Percentiles rank a stretch among this genome's conserved stretches.
Evolutionary conservation across 2,113 vertebrate genomes (phyloP).

Genomic region (Rhineura floridana): DNA sequence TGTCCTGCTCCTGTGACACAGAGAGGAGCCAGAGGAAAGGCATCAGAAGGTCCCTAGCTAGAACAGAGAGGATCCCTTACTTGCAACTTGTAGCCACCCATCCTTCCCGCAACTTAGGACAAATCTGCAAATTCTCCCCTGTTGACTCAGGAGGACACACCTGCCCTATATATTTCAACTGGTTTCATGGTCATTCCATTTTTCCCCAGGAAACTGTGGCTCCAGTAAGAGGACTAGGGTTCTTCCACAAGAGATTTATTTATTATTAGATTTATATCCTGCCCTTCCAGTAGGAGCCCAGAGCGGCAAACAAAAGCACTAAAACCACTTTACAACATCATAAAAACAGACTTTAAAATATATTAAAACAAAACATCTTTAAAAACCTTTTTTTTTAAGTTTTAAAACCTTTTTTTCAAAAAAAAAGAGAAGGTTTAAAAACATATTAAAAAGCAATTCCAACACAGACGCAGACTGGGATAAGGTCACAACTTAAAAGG

Average conservation of each 20-base stretch:
- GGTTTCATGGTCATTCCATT: background rate
- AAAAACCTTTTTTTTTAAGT: no score
- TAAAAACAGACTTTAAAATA: no score
- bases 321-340: no score
- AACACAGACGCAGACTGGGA: no score
- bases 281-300: no score
- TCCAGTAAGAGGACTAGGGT: background rate
- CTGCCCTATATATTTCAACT: background rate
- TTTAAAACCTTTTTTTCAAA: no score
- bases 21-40: background rate
- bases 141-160: background rate
- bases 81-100: background rate
- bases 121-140: background rate
- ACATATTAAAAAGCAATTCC: no score
- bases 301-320: no score
- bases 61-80: background rate
- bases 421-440: no score
- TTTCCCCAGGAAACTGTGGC: background rate
- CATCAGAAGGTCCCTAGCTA: background rate
- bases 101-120: background rate
- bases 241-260: background rate
- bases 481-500: no score
- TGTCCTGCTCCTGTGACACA: conserved; percentile 16
- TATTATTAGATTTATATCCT: no score
- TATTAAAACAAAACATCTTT: no score